Evolutionary conservation across 2,888 invertebrate genomes (phyloP).

Genomic region (Biston betularia): DNA sequence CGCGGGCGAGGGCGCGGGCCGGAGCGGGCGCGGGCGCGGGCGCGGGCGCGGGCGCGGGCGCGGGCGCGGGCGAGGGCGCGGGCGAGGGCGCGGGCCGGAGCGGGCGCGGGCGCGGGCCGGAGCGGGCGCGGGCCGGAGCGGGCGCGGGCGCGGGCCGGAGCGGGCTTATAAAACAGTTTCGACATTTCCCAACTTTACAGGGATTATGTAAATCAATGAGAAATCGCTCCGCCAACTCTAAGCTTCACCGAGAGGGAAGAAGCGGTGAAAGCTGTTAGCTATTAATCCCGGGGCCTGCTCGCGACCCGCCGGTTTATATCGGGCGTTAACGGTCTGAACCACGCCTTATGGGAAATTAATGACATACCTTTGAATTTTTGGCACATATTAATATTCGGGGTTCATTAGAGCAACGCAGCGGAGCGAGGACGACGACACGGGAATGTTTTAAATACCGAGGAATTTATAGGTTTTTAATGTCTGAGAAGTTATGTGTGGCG

Average conservation of each 20-base stretch:
- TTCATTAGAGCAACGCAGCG: background rate
- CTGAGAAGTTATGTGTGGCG: too few relatives aligned
- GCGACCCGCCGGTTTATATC: slow-evolving; percentile 26
- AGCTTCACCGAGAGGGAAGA: slow-evolving; percentile 17
- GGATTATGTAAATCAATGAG: slow-evolving; percentile 25
- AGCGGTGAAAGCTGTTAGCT: slow-evolving; percentile 22
- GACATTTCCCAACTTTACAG: slow-evolving; percentile 4
- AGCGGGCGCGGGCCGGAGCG: too few relatives aligned
- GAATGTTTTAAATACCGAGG: too few relatives aligned
- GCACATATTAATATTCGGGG: background rate
- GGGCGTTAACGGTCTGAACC: slow-evolving; percentile 24
- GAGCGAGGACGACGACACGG: too few relatives aligned
- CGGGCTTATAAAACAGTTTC: slow-evolving; percentile 3
- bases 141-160: too few relatives aligned
- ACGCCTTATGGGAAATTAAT: slow-evolving; percentile 29
- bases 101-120: too few relatives aligned
- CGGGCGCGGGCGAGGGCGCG: too few relatives aligned
- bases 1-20: too few relatives aligned
- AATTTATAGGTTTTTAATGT: too few relatives aligned
- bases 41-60: too few relatives aligned
- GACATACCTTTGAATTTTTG: slow-evolving; percentile 5
- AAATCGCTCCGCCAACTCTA: slow-evolving; percentile 12
- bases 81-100: too few relatives aligned
- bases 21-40: too few relatives aligned
- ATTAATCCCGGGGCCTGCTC: slow-evolving; percentile 28